These are phyloP conservation scores for Zoanthus gigantus DNA, from an alignment of 92 coral and sea anemone species.

Conservation along the genomic window DNA sequence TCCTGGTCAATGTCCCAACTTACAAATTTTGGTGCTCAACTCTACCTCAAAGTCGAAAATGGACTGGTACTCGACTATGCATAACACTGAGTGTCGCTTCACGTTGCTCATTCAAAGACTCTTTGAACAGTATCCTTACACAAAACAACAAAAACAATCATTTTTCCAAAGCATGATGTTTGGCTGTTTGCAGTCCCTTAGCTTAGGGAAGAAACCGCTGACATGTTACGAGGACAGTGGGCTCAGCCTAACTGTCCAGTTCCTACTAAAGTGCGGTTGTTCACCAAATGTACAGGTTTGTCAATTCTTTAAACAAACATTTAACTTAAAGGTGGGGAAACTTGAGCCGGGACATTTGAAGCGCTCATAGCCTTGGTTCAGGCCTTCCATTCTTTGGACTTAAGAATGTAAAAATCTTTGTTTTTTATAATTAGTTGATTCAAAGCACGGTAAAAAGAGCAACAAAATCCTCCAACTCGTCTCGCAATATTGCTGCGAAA, in stretches of 20 bases:
- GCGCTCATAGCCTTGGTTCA: no score
- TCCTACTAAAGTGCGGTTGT: slow-evolving; percentile 21
- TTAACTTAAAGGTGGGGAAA: no score
- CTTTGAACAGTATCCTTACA: background rate
- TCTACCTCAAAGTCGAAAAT: background rate
- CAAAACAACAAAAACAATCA: slow-evolving; percentile 31
- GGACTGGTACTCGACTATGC: slow-evolving; percentile 33
- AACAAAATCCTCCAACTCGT: no score
- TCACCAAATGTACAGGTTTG: slow-evolving; percentile 24
- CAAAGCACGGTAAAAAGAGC: no score
- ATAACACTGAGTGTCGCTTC: slow-evolving; percentile 20
- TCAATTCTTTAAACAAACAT: no score
- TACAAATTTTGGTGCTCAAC: slow-evolving; percentile 29
- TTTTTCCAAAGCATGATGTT: slow-evolving; percentile 29
- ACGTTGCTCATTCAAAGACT: background rate
- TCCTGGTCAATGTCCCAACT: background rate
- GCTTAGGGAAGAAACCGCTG: slow-evolving; percentile 24
- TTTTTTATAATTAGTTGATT: no score
- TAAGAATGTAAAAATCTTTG: no score
- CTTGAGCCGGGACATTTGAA: no score
- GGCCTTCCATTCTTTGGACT: no score
- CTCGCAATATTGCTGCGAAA: no score
- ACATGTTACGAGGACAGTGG: slow-evolving; percentile 10
- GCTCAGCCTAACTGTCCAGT: slow-evolving; percentile 27
- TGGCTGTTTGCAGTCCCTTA: slow-evolving; percentile 23